phyloP scores from a whole-genome alignment of 2,797 vertebrate species.

The Eleutherodactylus coqui region DNA sequence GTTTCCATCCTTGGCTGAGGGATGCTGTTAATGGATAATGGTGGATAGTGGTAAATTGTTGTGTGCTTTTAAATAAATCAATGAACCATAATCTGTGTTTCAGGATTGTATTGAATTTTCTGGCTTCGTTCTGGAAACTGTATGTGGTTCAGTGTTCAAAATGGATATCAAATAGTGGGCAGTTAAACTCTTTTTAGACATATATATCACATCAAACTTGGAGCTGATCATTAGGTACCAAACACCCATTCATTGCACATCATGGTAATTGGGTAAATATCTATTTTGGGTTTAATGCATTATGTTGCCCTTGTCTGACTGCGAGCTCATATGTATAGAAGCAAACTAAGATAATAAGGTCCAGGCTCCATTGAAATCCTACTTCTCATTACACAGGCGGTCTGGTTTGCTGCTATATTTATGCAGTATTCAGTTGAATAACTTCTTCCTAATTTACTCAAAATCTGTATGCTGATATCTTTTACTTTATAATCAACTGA shows the following conservation, averaged over 20 bases:
- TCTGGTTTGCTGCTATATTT: conserved; percentile 56
- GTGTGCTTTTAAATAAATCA: neutral
- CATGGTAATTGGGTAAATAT: conserved; percentile 56
- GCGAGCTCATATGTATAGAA: conserved; percentile 52
- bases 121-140: neutral
- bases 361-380: conserved; percentile 58
- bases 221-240: conserved; percentile 31
- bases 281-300: conserved; percentile 59
- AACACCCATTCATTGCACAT: conserved; percentile 52
- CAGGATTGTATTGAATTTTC: neutral
- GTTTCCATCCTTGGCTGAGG: neutral
- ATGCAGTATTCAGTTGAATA: conserved; percentile 38
- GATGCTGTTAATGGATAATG: neutral
- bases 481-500: neutral
- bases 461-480: conserved; percentile 22
- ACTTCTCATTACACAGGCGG: conserved; percentile 52
- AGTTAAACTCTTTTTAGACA: conserved; percentile 26
- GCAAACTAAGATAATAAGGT: conserved; percentile 58
- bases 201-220: conserved; percentile 46
- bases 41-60: neutral
- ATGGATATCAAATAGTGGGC: neutral
- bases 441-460: conserved; percentile 50
- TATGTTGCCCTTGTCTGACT: conserved; percentile 59
- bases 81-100: neutral
- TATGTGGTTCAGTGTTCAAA: neutral